A percentile compares a stretch with the other conserved stretches of the same genome.
phyloP scores from a whole-genome alignment of 2,888 invertebrate genomes.

The Lasioglossum vierecki region DNA sequence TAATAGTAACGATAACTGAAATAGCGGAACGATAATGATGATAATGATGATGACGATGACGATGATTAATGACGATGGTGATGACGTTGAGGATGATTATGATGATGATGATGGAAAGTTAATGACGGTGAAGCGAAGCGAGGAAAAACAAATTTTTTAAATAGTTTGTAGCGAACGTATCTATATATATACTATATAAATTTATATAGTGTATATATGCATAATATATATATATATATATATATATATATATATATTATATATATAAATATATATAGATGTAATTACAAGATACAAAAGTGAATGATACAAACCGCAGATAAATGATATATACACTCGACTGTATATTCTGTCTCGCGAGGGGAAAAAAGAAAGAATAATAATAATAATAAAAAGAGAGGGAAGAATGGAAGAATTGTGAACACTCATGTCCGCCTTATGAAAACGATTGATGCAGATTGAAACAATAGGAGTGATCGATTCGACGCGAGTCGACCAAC shows the following conservation, averaged over 20 bases:
- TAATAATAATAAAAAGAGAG: constrained; percentile 61
- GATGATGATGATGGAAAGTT: not conserved
- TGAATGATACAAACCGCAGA: constrained; percentile 4
- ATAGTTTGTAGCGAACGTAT: constrained; percentile 73
- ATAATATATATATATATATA: constrained; percentile 11
- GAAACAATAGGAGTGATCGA: constrained; percentile 74
- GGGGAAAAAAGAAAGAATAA: constrained; percentile 62
- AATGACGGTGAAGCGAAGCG: constrained; percentile 7
- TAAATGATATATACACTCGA: constrained; percentile 62
- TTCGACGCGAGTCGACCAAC: constrained; percentile 58
- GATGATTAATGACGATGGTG: not conserved
- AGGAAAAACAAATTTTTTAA: constrained; percentile 67
- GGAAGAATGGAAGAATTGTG: constrained; percentile 24
- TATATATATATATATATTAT: not conserved
- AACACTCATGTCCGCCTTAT: constrained; percentile 81
- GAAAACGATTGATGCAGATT: constrained; percentile 75
- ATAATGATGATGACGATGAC: not conserved
- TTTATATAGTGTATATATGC: constrained; percentile 1
- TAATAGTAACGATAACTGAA: constrained; percentile 21
- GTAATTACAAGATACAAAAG: constrained; percentile 57
- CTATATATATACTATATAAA: constrained; percentile 62
- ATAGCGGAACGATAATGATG: constrained; percentile 24
- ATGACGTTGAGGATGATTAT: not conserved
- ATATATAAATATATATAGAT: constrained; percentile 16
- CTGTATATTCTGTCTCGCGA: constrained; percentile 80